These are phyloP conservation scores for mouse (Mus musculus) DNA, from an alignment of 2,113 vertebrate species.

Conservation along the genomic window GRCm39 chr12:15260501-15261000, in stretches of 20 bases:
- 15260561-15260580: too few relatives aligned
- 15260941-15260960: not conserved
- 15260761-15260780: not conserved
- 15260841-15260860: not conserved
- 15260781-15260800: not conserved
- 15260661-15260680: too few relatives aligned
- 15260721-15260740: too few relatives aligned
- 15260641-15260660: too few relatives aligned
- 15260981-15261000: not conserved
- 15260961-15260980: not conserved
- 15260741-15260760: not conserved
- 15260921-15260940: not conserved
- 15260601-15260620: too few relatives aligned
- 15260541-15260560: too few relatives aligned
- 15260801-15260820: not conserved
- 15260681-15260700: too few relatives aligned
- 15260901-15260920: not conserved
- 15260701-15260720: too few relatives aligned
- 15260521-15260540: too few relatives aligned
- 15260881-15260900: not conserved
- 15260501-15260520: too few relatives aligned
- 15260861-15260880: not conserved
- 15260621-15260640: too few relatives aligned
- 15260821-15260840: not conserved
- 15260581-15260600: too few relatives aligned